Base-by-base conservation (phyloP, 2,888 invertebrate genomes). In the Melitaea athalia region DNA sequence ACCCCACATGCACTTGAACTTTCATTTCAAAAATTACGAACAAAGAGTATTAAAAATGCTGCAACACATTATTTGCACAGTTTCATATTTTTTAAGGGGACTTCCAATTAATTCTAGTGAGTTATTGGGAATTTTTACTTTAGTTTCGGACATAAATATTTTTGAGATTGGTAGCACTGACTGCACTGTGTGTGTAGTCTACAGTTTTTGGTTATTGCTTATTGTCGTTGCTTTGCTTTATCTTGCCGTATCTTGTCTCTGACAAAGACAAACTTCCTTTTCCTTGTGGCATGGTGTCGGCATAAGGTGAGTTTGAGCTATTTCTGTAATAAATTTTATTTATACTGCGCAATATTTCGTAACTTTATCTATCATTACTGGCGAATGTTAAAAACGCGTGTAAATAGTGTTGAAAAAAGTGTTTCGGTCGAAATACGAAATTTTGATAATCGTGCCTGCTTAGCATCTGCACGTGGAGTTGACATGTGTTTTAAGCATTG, bases 261-360 rank as follows among this genome's bases (percentile, higher is more conserved):
- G 64, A 50, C 55, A 64, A 72, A 68, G 64, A 50, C 55, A 64
- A 72, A 68, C 74, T 88, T 87, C 88, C 88, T 91, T 92, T 91
- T 88, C 87, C 88, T 84, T 87, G 89, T 91, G 84, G 91, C 89
- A 92, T 92, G 92, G 92, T 92, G 91, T 85, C 89, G 87, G 90
- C 83, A 77, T 91, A 88, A 92, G 92, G 92, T 92, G 87, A 92
- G 92, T 87, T 82, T 72, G 74, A 72, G 59, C 74, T 74, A 78
- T 79, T 81, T 80, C 78, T 80, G 75, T 72, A 82, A 79, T 82
- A 78, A n/a, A 77, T 79, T 81, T 78, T 60, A 65, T 15, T 76
- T 76, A 77, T 77, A 75, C 70, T 76, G 75, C 75, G 75, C 66
- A 78, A 74, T 81, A 69, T 61, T 69, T 45, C 11, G 52, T 24